Evolutionary conservation across 2,888 invertebrate species (phyloP), one percentile per base, ranked within the genome.

Genomic region (Masnerella sp.): DNA sequence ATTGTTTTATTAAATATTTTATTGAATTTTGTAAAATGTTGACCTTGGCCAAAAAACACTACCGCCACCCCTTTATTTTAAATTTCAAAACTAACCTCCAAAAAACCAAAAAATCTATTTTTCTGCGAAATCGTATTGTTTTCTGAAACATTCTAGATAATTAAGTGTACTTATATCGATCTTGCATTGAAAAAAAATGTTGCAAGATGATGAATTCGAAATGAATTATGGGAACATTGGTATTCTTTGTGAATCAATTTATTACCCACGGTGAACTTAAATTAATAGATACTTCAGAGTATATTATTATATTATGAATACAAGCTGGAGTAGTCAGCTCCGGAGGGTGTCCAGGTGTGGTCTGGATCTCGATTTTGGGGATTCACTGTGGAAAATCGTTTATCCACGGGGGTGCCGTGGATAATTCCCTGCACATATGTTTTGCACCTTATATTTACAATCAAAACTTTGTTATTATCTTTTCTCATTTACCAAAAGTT

Each of bases 271-370:
- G 77, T 77, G 81, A 76, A 78, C 81, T 77, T 80, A 83, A 84
- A 84, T 84, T 84, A 83, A 84, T 84, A 82, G 83, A 84, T 80
- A 83, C 79, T 82, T 79, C 54, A 32, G 32, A 65, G 65, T 30
- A 9, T 56, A 49, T 56, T 65, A 65, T 65, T 65, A 47, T 54
- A 34, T 22, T 76, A 77, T 74, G 67, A 75, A 79, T 80, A 70
- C 77, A 70, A 76, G 76, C 76, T 78, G 72, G 75, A 75, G 77
- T 78, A 77, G 62, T 58, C 71, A 15, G 59, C 77, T 59, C 25
- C 28, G 58, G 75, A 36, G 73, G 43, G 70, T 62, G 71, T 79
- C 83, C 84, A 84, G 84, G 83, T 84, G 84, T 81, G 79, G 67
- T 75, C 51, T 67, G 73, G 58, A 74, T 73, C 64, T 69, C 54